Conservation (phyloP, 1,140 invertebrate genomes). For the Papilio polytes region DNA sequence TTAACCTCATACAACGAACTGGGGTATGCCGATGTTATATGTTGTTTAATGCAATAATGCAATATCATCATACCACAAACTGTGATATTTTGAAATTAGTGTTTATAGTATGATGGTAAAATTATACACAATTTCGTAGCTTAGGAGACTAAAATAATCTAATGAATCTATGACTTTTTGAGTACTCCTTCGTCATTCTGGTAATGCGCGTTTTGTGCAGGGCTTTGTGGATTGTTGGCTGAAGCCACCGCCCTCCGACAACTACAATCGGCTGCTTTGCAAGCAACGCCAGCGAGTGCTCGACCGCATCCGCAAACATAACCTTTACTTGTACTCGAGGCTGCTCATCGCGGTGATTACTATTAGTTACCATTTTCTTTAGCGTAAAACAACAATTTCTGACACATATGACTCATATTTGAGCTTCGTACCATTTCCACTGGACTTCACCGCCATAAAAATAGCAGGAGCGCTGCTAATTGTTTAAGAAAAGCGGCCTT, state of each 20-base stretch:
- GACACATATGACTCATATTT: background rate
- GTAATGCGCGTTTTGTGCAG: slow-evolving; percentile 46
- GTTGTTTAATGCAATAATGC: background rate
- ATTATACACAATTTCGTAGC: no score
- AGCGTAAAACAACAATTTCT: background rate
- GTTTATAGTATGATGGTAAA: no score
- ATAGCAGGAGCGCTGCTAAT: background rate
- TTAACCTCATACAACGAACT: slow-evolving; percentile 74
- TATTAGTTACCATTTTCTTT: background rate
- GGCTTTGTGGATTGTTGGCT: slow-evolving; percentile 76
- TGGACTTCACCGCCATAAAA: no score
- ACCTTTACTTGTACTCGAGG: slow-evolving; percentile 67
- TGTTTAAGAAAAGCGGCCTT: background rate
- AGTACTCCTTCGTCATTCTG: no score
- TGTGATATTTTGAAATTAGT: background rate
- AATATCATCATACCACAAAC: background rate
- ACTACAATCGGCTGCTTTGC: slow-evolving; percentile 67
- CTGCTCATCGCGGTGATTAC: slow-evolving; percentile 67
- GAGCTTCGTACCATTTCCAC: background rate
- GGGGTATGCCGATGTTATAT: slow-evolving; percentile 54
- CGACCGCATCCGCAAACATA: slow-evolving; percentile 58
- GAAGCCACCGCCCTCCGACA: slow-evolving; percentile 59
- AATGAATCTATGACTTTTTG: no score
- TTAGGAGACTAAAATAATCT: no score
- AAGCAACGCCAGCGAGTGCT: slow-evolving; percentile 66